These are phyloP conservation scores for Coregonus ussuriensis DNA, from an alignment of 2,797 vertebrate genomes.

Conservation along the genomic window DNA sequence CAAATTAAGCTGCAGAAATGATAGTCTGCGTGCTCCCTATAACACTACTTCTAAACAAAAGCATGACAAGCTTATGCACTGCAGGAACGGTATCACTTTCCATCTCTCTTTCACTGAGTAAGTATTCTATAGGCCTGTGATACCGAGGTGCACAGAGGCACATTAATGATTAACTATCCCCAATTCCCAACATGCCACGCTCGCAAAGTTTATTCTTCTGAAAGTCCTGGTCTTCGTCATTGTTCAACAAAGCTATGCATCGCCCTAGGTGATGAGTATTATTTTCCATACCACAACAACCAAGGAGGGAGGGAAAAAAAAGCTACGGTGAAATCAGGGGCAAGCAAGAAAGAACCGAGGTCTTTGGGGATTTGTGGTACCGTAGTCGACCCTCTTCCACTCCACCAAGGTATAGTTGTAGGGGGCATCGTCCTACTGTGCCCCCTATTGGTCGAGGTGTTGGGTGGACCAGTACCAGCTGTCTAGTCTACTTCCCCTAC, in stretches of 20 bases:
- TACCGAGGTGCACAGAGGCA: slow-evolving; percentile 30
- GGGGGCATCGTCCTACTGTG: not conserved
- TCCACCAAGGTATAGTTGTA: not conserved
- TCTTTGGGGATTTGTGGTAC: slow-evolving; percentile 50
- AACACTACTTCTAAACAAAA: slow-evolving; percentile 5
- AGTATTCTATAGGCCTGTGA: slow-evolving; percentile 41
- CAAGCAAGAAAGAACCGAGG: slow-evolving; percentile 17
- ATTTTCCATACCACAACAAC: slow-evolving; percentile 57
- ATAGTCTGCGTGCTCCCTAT: slow-evolving; percentile 31
- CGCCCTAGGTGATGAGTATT: slow-evolving; percentile 56
- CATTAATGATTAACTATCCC: slow-evolving; percentile 40
- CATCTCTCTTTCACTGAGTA: slow-evolving; percentile 23
- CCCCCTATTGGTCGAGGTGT: slow-evolving; percentile 42
- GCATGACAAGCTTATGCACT: slow-evolving; percentile 10
- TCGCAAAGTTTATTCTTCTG: slow-evolving; percentile 49
- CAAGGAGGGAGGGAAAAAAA: slow-evolving; percentile 14
- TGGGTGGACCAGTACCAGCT: slow-evolving; percentile 25
- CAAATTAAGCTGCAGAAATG: slow-evolving; percentile 30
- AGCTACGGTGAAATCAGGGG: too few species aligned
- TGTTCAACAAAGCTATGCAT: slow-evolving; percentile 64
- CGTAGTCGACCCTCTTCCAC: slow-evolving; percentile 46
- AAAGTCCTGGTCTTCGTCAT: slow-evolving; percentile 48
- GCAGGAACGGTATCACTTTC: slow-evolving; percentile 18
- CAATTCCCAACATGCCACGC: slow-evolving; percentile 47
- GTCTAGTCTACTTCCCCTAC: not conserved